Evolutionary conservation across 2,888 invertebrate species (phyloP).

Genomic region (Calameuta pallipes): DNA sequence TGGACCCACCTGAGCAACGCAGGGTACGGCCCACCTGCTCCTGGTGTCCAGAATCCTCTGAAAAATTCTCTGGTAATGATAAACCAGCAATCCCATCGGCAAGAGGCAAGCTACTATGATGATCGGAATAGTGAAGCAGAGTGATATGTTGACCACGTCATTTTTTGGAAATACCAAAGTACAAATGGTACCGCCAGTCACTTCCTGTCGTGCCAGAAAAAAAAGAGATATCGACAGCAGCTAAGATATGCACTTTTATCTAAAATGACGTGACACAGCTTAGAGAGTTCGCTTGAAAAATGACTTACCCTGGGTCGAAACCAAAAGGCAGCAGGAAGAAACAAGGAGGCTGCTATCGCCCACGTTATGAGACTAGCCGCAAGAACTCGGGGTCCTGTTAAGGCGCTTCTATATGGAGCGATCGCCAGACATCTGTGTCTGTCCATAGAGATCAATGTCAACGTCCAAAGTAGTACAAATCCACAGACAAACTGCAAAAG

Average conservation of each 20-base stretch:
- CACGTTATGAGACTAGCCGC: constrained; percentile 66
- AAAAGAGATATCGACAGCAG: neutral
- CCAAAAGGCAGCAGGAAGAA: constrained; percentile 70
- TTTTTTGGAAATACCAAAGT: constrained; percentile 70
- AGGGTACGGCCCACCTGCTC: constrained; percentile 68
- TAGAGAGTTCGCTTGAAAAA: neutral
- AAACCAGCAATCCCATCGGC: constrained; percentile 69
- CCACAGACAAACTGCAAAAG: constrained; percentile 70
- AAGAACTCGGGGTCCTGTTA: constrained; percentile 64
- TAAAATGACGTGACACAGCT: neutral
- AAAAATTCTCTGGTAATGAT: constrained; percentile 70
- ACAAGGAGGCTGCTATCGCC: constrained; percentile 67
- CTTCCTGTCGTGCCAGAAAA: constrained; percentile 31
- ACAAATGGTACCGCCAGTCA: constrained; percentile 61
- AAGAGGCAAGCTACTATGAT: constrained; percentile 68
- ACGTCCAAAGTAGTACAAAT: constrained; percentile 71
- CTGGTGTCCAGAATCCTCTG: constrained; percentile 68
- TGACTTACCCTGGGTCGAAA: constrained; percentile 60
- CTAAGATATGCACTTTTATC: neutral
- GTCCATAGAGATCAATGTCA: constrained; percentile 71
- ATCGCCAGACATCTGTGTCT: constrained; percentile 70
- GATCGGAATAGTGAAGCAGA: constrained; percentile 68
- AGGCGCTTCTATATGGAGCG: constrained; percentile 69
- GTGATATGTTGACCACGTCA: constrained; percentile 65
- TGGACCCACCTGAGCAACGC: constrained; percentile 59